Evolutionary conservation across 2,888 invertebrate species (phyloP).

Genomic region (Heliothis peltigera): DNA sequence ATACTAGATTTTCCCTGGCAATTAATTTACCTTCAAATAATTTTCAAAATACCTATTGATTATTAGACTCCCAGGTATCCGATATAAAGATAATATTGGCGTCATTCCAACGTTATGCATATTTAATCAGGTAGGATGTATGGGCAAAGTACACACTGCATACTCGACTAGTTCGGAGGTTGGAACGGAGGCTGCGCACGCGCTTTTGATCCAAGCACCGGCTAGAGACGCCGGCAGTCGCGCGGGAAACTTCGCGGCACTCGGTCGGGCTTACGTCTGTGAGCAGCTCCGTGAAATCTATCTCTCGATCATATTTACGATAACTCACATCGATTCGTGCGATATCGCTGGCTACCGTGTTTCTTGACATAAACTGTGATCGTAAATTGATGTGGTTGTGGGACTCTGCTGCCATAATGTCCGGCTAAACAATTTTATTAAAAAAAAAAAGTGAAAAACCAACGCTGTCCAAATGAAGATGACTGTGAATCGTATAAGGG

Average conservation of each 20-base stretch:
- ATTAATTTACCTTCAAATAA: conserved; percentile 1
- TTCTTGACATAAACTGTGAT: conserved; percentile 67
- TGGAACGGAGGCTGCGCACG: conserved; percentile 80
- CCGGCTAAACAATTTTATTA: conserved; percentile 70
- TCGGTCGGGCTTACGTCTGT: conserved; percentile 71
- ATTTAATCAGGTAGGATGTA: conserved; percentile 54
- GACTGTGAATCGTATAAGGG: conserved; percentile 95
- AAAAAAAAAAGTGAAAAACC: conserved; percentile 68
- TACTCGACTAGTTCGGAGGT: conserved; percentile 66
- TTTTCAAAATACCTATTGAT: conserved; percentile 23
- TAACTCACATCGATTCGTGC: conserved; percentile 68
- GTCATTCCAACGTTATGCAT: conserved; percentile 49
- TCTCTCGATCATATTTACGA: conserved; percentile 86
- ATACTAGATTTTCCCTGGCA: conserved; percentile 18
- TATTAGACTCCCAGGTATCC: conserved; percentile 23
- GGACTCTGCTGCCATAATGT: conserved; percentile 69
- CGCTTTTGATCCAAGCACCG: conserved; percentile 74
- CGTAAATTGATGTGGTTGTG: conserved; percentile 70
- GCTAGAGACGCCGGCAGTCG: conserved; percentile 80
- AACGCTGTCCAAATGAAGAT: conserved; percentile 90
- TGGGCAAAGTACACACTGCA: conserved; percentile 63
- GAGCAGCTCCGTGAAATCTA: conserved; percentile 62
- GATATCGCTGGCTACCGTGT: conserved; percentile 71
- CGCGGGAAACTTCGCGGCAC: conserved; percentile 83
- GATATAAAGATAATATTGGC: conserved; percentile 51